A percentile compares a stretch with the other conserved stretches of the same genome.
These are phyloP conservation scores for Aphodius granarius DNA, from an alignment of 2,888 invertebrate genomes.

Conservation along the genomic window DNA sequence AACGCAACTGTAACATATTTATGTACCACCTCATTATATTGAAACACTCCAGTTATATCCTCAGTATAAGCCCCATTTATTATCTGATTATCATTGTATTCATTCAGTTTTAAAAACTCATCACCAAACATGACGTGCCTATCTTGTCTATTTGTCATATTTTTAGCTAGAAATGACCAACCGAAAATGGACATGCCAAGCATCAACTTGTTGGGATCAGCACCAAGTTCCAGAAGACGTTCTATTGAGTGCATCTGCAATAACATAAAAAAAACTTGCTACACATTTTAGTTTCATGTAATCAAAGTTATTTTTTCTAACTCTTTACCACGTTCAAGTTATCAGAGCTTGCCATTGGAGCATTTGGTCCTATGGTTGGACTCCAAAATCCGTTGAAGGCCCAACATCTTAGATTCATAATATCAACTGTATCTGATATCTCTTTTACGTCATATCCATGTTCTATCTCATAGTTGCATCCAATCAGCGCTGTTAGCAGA, in stretches of 20 bases:
- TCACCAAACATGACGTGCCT: background rate
- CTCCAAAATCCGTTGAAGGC: slow-evolving; percentile 6
- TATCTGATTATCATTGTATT: background rate
- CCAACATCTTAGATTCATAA: background rate
- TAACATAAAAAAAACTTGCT: too few species aligned
- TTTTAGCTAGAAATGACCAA: slow-evolving; percentile 61
- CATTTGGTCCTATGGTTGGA: background rate
- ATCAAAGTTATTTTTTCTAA: too few species aligned
- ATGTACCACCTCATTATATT: background rate
- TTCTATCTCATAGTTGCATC: background rate
- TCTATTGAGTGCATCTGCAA: too few species aligned
- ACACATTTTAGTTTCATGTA: too few species aligned
- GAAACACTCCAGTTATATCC: background rate
- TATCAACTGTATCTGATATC: background rate
- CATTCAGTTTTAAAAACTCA: background rate
- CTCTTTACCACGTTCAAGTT: slow-evolving; percentile 3
- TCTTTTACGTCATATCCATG: background rate
- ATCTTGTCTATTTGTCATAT: slow-evolving; percentile 44
- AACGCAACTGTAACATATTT: background rate
- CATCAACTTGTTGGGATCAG: slow-evolving; percentile 63
- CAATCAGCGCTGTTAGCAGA: background rate
- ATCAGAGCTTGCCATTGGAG: background rate
- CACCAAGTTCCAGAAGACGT: slow-evolving; percentile 48
- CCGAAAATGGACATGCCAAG: slow-evolving; percentile 74
- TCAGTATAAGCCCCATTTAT: background rate